Evolutionary conservation across 2,797 vertebrate species (phyloP).

Genomic region (Somateria mollissima): DNA sequence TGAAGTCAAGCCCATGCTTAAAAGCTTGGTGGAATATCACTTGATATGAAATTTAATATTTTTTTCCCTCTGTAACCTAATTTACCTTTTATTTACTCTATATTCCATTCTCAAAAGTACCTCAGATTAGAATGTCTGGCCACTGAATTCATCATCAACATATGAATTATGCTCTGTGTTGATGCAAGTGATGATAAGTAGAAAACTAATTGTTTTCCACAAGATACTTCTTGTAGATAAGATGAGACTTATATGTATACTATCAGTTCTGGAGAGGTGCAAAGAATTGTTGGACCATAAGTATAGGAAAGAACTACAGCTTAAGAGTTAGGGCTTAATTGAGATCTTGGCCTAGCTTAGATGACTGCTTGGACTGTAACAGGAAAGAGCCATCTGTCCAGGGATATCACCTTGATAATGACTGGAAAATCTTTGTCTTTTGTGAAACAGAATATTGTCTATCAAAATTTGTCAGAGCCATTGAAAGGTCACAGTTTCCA

Average conservation of each 20-base stretch:
- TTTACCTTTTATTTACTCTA: neutral
- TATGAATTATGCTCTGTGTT: neutral
- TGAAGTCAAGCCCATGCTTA: neutral
- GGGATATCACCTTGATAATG: neutral
- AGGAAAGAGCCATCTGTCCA: neutral
- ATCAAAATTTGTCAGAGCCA: neutral
- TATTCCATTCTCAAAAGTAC: neutral
- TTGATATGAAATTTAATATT: neutral
- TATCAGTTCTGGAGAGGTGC: neutral
- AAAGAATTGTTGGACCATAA: neutral
- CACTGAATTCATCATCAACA: neutral
- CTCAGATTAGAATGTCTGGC: neutral
- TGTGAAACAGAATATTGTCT: neutral
- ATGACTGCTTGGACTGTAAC: neutral
- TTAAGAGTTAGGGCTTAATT: neutral
- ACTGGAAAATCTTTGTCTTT: neutral
- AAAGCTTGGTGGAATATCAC: neutral
- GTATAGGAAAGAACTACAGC: neutral
- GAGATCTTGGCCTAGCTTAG: neutral
- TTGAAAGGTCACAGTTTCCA: neutral
- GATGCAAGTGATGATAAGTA: neutral
- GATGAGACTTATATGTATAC: neutral
- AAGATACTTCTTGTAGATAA: neutral
- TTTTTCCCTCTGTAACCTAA: neutral
- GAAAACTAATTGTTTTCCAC: neutral